Percentiles rank a stretch among this genome's conserved stretches.
Evolutionary conservation across 2,797 vertebrate genomes (phyloP).

Genomic region (Emys orbicularis): DNA sequence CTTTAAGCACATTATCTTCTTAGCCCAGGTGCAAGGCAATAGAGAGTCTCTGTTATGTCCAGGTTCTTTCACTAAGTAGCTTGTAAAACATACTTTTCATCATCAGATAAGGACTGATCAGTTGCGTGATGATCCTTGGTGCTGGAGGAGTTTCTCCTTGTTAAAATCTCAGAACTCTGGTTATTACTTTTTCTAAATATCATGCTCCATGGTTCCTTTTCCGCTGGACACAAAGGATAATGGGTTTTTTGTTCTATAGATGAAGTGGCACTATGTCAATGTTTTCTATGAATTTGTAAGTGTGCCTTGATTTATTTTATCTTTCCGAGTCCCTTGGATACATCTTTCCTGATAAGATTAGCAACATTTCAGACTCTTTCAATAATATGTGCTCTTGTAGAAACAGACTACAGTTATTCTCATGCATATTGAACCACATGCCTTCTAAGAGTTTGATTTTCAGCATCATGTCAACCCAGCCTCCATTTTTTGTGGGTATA

Average conservation of each 20-base stretch:
- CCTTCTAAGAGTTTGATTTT: background rate
- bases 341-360: background rate
- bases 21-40: background rate
- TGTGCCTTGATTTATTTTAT: background rate
- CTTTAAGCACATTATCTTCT: background rate
- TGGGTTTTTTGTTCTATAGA: background rate
- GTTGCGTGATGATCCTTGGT: background rate
- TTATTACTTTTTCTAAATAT: background rate
- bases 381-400: background rate
- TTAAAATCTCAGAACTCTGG: background rate
- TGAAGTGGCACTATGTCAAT: background rate
- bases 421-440: background rate
- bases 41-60: background rate
- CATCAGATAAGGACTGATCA: background rate
- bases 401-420: background rate
- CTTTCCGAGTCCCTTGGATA: too few species aligned
- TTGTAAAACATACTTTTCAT: background rate
- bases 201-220: background rate
- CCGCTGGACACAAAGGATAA: background rate
- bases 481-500: background rate
- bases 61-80: background rate
- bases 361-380: background rate
- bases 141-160: background rate
- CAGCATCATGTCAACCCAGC: background rate
- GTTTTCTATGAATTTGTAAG: background rate